Base-by-base conservation (phyloP, 2,888 invertebrate genomes). In the Oxyteleia sp. region DNA sequence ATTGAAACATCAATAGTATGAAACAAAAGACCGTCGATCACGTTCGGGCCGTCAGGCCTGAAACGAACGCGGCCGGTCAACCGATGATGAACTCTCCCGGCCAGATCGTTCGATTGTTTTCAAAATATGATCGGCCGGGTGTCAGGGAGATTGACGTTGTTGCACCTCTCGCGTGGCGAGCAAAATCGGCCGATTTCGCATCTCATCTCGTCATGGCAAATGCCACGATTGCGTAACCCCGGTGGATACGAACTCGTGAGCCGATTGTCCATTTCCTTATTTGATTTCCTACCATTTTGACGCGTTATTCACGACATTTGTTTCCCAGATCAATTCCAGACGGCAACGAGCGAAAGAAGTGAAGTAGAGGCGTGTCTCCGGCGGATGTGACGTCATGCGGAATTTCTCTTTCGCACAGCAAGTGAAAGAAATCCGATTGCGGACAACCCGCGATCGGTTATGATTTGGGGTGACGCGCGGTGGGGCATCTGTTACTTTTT, bases 321-420 rank as follows among this genome's bases (percentile, higher is more conserved):
- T 68, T 81, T 75, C 68, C 69, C 75, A 81, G 81, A 68, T 75
- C 75, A 49, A 32, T 59, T 23, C 15, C 5, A 10, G n/a, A 26
- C 13, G 26, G 35, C 20, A 66, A 43, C 63, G 51, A 66, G 68
- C 61, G 47, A 74, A 69, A 5, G 23, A 23, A 23, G 3, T 47
- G 35, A 63, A 47, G 63, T 75, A 75, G 55, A 82, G 82, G 82
- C 82, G 82, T 82, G 75, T 76, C 69, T 71, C 82, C 71, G 71
- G 69, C 82, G 82, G 82, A 75, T 82, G 75, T 82, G 82, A 82
- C 75, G 82, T 76, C 76, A 75, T 32, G 57, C 49, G 45, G 18
- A 82, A 82, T 82, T 82, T 82, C 81, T 71, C 76, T 76, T 71
- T 59, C 66, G 38, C 51, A n/a, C n/a, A 66, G 20, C 55, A 43